Percentiles rank a stretch among this genome's conserved stretches.
Evolutionary conservation across 37 sponge, comb jelly and placozoan genomes (phyloP).

Genomic region (Hexactinellida sp.): DNA sequence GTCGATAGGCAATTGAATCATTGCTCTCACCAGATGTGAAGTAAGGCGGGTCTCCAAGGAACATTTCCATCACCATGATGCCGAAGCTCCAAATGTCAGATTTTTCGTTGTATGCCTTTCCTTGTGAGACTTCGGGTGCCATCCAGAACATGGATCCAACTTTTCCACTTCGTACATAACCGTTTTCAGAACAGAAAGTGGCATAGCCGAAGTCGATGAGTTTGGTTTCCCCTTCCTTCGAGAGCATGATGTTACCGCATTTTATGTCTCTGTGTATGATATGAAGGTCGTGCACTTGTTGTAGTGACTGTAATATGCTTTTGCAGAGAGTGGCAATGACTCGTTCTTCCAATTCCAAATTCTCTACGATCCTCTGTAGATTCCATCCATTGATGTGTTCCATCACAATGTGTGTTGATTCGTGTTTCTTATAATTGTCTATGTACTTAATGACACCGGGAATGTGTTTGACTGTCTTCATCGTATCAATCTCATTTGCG

Average conservation of each 20-base stretch:
- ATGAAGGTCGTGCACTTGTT: not conserved
- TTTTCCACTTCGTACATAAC: not conserved
- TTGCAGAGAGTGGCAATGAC: not conserved
- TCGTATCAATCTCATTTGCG: not conserved
- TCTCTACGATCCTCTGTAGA: not conserved
- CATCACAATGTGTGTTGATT: not conserved
- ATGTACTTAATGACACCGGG: not conserved
- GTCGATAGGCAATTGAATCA: not conserved
- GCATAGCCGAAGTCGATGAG: not conserved
- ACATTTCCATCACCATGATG: conserved; percentile 11
- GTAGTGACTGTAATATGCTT: not conserved
- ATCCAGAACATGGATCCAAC: conserved; percentile 15
- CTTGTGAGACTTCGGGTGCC: not conserved
- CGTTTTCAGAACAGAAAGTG: not conserved
- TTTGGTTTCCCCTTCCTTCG: not conserved
- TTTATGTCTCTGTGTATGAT: conserved; percentile 16
- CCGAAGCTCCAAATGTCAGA: conserved; percentile 12
- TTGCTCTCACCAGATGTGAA: not conserved
- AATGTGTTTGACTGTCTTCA: not conserved
- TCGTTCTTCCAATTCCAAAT: conserved; percentile 13
- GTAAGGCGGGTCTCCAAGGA: conserved; percentile 8
- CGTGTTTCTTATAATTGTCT: not conserved
- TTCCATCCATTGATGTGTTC: conserved; percentile 11
- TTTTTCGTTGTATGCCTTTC: not conserved
- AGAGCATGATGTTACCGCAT: conserved; percentile 12